Conservation (phyloP, 2,888 invertebrate species). For the Phortica okadai region DNA sequence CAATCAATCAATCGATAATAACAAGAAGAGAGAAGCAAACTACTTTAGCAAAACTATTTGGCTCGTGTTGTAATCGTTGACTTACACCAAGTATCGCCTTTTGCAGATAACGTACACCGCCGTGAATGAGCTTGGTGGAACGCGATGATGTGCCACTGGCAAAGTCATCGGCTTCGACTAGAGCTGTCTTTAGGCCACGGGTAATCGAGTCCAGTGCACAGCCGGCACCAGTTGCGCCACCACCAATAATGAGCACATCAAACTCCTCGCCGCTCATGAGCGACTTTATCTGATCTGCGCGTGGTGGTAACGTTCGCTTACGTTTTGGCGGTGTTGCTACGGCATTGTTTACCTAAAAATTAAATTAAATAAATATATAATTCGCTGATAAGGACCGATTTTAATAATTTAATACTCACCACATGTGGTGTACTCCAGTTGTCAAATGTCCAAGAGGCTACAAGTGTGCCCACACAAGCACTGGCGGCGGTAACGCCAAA, state of each 20-base stretch:
- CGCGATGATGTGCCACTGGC: conserved; percentile 96
- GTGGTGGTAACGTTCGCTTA: conserved; percentile 87
- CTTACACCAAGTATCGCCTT: conserved; percentile 91
- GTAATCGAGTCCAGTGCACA: conserved; percentile 96
- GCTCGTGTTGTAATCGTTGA: conserved; percentile 25
- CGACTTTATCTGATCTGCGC: conserved; percentile 87
- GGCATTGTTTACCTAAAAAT: conserved; percentile 70
- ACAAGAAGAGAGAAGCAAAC: conserved; percentile 22
- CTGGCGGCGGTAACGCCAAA: conserved; percentile 75
- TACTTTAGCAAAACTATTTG: neutral
- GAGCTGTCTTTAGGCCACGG: conserved; percentile 94
- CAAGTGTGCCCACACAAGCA: conserved; percentile 72
- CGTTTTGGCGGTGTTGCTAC: conserved; percentile 73
- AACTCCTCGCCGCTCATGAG: conserved; percentile 87
- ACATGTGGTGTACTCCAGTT: conserved; percentile 67
- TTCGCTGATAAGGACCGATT: neutral
- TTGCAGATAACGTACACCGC: conserved; percentile 97
- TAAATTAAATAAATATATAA: neutral
- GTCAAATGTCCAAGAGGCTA: conserved; percentile 73
- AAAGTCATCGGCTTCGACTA: conserved; percentile 97
- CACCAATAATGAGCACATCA: conserved; percentile 96
- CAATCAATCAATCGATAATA: conserved; percentile 35
- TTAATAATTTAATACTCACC: conserved; percentile 49
- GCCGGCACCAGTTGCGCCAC: conserved; percentile 98
- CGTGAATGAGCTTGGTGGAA: conserved; percentile 98